Percentiles rank a stretch among this genome's conserved stretches.
phyloP scores from a whole-genome alignment of 2,113 vertebrate genomes.

The Fukomys damarensis region DNA sequence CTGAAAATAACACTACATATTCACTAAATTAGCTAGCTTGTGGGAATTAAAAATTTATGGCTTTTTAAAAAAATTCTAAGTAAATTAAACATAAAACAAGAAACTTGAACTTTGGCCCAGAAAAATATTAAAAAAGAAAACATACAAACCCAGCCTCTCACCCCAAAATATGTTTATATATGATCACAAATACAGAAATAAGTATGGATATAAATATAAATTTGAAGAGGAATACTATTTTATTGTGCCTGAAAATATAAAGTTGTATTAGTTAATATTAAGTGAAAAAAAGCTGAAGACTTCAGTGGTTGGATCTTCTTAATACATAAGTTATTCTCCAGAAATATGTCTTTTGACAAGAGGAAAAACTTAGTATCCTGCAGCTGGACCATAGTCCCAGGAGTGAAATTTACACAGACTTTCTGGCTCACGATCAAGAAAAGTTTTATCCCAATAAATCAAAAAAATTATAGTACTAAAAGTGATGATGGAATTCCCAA shows the following conservation, averaged over 20 bases:
- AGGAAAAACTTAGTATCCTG: slow-evolving; percentile 71
- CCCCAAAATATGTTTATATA: not conserved
- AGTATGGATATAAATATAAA: not conserved
- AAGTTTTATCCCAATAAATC: slow-evolving; percentile 77
- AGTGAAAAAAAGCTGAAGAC: slow-evolving; percentile 38
- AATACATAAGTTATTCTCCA: slow-evolving; percentile 49
- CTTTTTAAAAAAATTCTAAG: not conserved
- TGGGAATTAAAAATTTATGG: not conserved
- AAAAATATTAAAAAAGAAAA: slow-evolving; percentile 38
- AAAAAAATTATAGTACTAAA: slow-evolving; percentile 17
- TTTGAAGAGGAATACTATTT: not conserved
- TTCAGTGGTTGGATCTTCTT: slow-evolving; percentile 34
- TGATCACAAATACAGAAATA: not conserved
- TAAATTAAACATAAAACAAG: not conserved
- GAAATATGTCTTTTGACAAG: slow-evolving; percentile 70
- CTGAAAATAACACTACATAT: not conserved
- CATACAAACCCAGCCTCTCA: not conserved
- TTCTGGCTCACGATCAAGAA: slow-evolving; percentile 77
- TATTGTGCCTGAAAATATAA: slow-evolving; percentile 20
- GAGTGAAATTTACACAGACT: slow-evolving; percentile 73
- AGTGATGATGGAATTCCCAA: slow-evolving; percentile 47
- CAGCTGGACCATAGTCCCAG: slow-evolving; percentile 52
- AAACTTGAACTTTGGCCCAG: not conserved
- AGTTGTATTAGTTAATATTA: not conserved
- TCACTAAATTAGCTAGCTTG: not conserved